These are phyloP conservation scores for Podargus strigoides DNA, from an alignment of 2,797 vertebrate genomes.

Conservation along the genomic window DNA sequence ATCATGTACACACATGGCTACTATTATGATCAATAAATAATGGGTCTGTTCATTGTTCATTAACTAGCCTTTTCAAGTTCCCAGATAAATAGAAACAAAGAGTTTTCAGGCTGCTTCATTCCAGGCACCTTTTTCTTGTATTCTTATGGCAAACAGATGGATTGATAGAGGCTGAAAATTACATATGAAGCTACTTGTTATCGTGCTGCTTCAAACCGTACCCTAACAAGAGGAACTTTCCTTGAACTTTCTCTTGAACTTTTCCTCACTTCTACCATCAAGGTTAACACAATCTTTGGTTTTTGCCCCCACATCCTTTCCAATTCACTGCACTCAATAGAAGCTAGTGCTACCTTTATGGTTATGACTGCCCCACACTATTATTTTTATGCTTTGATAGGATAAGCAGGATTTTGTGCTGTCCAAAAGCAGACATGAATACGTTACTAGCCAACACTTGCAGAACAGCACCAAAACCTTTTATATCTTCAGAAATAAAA, in stretches of 20 bases:
- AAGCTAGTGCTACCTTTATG: neutral
- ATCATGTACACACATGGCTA: neutral
- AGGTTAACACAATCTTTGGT: neutral
- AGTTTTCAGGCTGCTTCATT: neutral
- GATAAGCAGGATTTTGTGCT: neutral
- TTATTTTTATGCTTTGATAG: neutral
- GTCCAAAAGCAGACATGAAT: neutral
- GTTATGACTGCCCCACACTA: neutral
- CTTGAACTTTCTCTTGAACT: neutral
- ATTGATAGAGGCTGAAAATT: neutral
- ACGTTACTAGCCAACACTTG: neutral
- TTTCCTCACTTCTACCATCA: neutral
- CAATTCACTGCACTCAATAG: neutral
- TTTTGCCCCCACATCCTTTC: neutral
- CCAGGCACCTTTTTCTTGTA: neutral
- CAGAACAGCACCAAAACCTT: neutral
- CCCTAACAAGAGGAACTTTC: neutral
- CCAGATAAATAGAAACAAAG: neutral
- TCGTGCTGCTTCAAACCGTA: neutral
- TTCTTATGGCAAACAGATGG: neutral
- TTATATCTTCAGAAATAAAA: neutral
- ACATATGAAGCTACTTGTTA: neutral
- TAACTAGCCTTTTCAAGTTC: neutral
- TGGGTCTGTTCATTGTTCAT: neutral
- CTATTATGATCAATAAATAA: neutral